phyloP scores from a whole-genome alignment of 2,113 vertebrate species.

The Phalacrocorax brasilianus region DNA sequence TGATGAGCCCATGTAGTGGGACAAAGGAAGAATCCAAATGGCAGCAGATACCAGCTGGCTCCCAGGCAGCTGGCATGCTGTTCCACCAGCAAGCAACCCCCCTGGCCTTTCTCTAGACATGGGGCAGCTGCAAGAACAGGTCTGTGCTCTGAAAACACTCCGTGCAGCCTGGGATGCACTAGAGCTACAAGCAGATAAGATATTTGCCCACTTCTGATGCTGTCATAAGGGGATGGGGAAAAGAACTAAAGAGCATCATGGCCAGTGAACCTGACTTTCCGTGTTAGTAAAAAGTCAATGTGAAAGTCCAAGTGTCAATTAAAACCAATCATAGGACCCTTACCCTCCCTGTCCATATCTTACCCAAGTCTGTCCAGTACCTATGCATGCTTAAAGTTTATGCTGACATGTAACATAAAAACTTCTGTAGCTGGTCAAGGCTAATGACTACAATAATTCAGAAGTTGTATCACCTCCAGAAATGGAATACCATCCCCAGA shows the following conservation, averaged over 20 bases:
- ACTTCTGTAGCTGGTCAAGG: not conserved
- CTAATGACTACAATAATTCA: not conserved
- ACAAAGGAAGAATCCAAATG: not conserved
- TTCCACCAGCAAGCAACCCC: not conserved
- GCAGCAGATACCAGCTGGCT: not conserved
- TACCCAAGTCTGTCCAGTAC: not conserved
- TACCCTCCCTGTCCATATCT: not conserved
- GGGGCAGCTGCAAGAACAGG: not conserved
- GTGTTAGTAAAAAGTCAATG: not conserved
- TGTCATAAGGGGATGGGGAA: not conserved
- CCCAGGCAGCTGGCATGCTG: not conserved
- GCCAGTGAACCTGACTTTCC: not conserved
- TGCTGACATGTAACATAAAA: not conserved
- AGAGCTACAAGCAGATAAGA: not conserved
- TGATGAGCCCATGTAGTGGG: not conserved
- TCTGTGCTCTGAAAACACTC: not conserved
- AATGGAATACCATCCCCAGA: not conserved
- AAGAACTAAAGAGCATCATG: not conserved
- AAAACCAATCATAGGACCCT: not conserved
- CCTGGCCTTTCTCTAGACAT: not conserved
- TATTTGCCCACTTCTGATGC: not conserved
- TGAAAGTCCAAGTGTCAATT: not conserved
- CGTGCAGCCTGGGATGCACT: not conserved
- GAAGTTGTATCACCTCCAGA: not conserved
- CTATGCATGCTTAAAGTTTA: not conserved